Base-by-base conservation (phyloP, 2,797 vertebrate genomes). In the Euphonia xanthogaster region DNA sequence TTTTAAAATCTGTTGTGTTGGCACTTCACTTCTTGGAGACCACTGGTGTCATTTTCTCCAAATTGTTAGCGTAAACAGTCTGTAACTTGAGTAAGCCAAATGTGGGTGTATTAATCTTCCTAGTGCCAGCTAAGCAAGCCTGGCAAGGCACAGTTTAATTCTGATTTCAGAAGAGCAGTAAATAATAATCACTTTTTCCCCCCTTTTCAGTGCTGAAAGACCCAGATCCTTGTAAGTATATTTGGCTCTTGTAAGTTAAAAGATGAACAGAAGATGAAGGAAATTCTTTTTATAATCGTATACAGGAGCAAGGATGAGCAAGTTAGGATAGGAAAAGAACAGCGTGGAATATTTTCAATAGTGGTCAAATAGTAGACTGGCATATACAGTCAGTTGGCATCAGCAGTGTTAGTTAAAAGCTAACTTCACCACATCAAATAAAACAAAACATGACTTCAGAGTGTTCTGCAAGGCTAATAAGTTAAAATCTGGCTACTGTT, bases 31-130 rank as follows among this genome's bases (percentile, higher is more conserved):
- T 96, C 91, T 86, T 95, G 92, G 91, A 96, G 96, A 95, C 94
- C 94, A 95, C 75, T 92, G 87, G 95, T 97, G 92, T 96, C 89
- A 95, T 96, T 97, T 96, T 92, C 95, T 96, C 94, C 95, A 95
- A 96, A 96, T 96, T 93, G 94, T 95, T 92, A 97, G 91, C 66
- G 85, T 96, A 97, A 97, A 97, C 94, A 96, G 76, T 96, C 94
- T 96, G 94, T 93, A 96, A 95, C 90, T 96, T 27, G 61, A 96
- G 89, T 85, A 96, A 96, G 94, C 94, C 95, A 96, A 96, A 93
- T 88, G 94, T 95, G 92, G 91, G 94, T 89, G 89, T 92, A 93
- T 77, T 96, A 96, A 96, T 97, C 96, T 93, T 95, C 66, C 91
- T 78, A 88, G 92, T 93, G 95, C 94, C 92, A 97, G 87, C 78